These are phyloP conservation scores for Parapsyche elsis DNA, from an alignment of 1,140 invertebrate species.

Conservation along the genomic window DNA sequence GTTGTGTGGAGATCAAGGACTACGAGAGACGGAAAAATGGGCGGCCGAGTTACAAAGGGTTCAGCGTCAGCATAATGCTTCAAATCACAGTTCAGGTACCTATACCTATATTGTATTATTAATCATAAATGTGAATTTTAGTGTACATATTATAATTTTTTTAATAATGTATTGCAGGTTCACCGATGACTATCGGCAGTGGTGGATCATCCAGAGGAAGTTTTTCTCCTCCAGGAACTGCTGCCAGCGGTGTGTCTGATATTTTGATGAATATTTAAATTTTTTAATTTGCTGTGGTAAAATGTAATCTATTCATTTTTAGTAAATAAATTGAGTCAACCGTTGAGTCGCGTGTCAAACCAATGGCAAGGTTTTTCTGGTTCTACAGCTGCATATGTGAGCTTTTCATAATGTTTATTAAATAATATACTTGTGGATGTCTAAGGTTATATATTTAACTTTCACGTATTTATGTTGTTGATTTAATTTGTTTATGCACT, in stretches of 20 bases:
- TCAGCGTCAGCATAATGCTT: constrained; percentile 35
- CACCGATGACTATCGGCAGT: constrained; percentile 50
- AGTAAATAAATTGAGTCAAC: constrained; percentile 29
- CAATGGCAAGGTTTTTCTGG: constrained; percentile 30
- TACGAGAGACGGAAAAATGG: constrained; percentile 64
- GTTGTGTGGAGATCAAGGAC: constrained; percentile 64
- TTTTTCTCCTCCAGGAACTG: constrained; percentile 47
- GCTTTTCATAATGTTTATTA: constrained; percentile 14
- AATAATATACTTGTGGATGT: background rate
- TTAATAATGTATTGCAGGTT: constrained; percentile 42
- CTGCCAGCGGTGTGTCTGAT: background rate
- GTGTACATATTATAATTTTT: background rate
- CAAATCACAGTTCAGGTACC: constrained; percentile 20
- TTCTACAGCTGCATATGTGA: constrained; percentile 4
- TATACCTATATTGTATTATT: background rate
- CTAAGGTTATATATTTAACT: background rate
- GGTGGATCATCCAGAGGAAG: constrained; percentile 51
- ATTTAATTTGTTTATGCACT: background rate
- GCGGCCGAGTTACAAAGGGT: constrained; percentile 62
- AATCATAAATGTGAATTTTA: background rate
- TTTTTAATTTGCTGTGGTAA: background rate
- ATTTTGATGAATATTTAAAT: background rate
- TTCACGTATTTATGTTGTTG: background rate
- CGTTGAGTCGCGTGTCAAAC: constrained; percentile 19
- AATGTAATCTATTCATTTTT: constrained; percentile 27